A percentile compares a stretch with the other conserved stretches of the same genome.
These are phyloP conservation scores for Apostichopus leukothele DNA, from an alignment of 53 echinoderm and acorn worm genomes.

Conservation along the genomic window DNA sequence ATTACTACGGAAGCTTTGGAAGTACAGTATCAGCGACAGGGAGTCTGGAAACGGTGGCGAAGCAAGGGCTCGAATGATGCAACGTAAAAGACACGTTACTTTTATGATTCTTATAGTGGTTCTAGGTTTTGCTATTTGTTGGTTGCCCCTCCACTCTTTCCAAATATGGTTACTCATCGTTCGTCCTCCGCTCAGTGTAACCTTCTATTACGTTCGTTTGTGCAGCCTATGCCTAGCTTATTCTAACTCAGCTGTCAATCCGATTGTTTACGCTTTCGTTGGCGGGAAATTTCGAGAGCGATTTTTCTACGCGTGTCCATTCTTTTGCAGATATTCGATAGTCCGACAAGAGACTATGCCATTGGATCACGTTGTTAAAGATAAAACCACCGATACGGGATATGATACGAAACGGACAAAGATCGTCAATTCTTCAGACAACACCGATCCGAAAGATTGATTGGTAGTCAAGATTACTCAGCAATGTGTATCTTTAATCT, in stretches of 20 bases:
- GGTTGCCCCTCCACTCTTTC: constrained; percentile 74
- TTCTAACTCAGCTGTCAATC: constrained; percentile 32
- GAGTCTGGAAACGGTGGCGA: not conserved
- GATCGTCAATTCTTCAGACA: constrained; percentile 5
- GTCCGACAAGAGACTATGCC: constrained; percentile 28
- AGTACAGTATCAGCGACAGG: constrained; percentile 14
- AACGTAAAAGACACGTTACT: constrained; percentile 74
- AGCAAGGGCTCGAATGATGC: constrained; percentile 24
- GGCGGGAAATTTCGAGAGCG: constrained; percentile 44
- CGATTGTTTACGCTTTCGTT: constrained; percentile 48
- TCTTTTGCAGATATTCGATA: constrained; percentile 2
- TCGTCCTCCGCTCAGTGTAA: not conserved
- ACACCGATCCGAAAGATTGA: not conserved
- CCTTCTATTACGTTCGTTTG: not conserved
- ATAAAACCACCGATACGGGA: not conserved
- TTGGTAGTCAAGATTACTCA: not conserved
- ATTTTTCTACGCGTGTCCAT: constrained; percentile 28
- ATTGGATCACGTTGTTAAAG: not conserved
- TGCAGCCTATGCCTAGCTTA: constrained; percentile 34
- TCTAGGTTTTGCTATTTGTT: constrained; percentile 79
- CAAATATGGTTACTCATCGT: constrained; percentile 11
- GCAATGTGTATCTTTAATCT: too few relatives aligned
- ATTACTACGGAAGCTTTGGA: constrained; percentile 42
- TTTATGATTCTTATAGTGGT: constrained; percentile 88
- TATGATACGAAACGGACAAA: constrained; percentile 24